A percentile compares a stretch with the other conserved stretches of the same genome.
Evolutionary conservation across 2,113 vertebrate genomes (phyloP).

Genomic region (Scopus umbretta): DNA sequence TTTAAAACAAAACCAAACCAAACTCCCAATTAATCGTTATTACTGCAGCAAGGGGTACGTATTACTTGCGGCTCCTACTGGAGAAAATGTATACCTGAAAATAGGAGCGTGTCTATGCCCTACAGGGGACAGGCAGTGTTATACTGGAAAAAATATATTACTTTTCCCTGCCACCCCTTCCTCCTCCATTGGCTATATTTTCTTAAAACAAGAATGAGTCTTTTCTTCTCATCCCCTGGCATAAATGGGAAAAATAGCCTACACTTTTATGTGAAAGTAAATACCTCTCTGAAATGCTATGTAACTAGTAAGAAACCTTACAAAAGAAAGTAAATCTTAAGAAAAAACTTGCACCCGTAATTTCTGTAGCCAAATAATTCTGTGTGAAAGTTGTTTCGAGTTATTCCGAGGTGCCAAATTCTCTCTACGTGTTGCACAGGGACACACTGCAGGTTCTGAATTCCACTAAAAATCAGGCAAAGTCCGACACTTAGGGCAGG

Average conservation of each 20-base stretch:
- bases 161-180: not conserved
- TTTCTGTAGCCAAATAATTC: not conserved
- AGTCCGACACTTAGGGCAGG: not conserved
- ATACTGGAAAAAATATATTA: not conserved
- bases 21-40: not conserved
- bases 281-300: not conserved
- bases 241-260: not conserved
- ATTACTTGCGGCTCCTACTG: not conserved
- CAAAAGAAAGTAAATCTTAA: not conserved
- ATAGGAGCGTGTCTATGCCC: fast-evolving
- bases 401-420: not conserved
- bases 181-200: not conserved
- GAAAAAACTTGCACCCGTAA: not conserved
- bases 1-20: not conserved
- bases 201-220: not conserved
- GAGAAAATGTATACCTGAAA: not conserved
- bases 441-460: not conserved
- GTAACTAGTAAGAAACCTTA: not conserved
- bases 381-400: not conserved
- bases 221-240: not conserved
- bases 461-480: not conserved
- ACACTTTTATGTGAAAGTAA: not conserved
- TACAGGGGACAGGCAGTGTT: not conserved
- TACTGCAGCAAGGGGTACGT: fast-evolving
- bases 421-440: not conserved